These are phyloP conservation scores for Meteorus sp. DNA, from an alignment of 1,140 invertebrate genomes.

Conservation along the genomic window DNA sequence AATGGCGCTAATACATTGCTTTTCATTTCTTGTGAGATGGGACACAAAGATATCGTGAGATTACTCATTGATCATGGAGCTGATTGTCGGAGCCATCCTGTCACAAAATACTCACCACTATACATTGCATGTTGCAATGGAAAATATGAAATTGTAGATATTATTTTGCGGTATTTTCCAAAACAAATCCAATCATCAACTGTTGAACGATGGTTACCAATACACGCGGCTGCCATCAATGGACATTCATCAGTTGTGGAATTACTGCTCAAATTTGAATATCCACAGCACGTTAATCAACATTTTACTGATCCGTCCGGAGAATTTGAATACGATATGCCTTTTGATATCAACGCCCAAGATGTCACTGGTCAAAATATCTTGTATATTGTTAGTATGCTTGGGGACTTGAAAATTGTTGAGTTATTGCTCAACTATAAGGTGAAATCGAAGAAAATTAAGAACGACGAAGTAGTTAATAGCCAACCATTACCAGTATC, in stretches of 20 bases:
- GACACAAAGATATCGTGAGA: constrained; percentile 78
- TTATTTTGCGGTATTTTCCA: constrained; percentile 74
- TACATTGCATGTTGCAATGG: constrained; percentile 91
- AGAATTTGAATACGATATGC: constrained; percentile 80
- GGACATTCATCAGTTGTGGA: constrained; percentile 79
- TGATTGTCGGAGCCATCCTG: constrained; percentile 82
- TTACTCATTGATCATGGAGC: constrained; percentile 80
- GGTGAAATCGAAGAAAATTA: constrained; percentile 67
- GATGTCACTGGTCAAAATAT: constrained; percentile 89
- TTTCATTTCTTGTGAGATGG: constrained; percentile 81
- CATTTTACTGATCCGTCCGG: constrained; percentile 68
- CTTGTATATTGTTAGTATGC: constrained; percentile 83
- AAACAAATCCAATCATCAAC: constrained; percentile 75
- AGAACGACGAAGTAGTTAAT: constrained; percentile 47
- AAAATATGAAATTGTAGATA: constrained; percentile 76
- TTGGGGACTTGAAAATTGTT: constrained; percentile 81
- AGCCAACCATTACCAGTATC: constrained; percentile 59
- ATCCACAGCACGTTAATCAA: constrained; percentile 69
- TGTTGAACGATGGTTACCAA: constrained; percentile 88
- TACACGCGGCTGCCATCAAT: constrained; percentile 90
- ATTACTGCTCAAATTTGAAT: constrained; percentile 78
- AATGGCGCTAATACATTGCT: constrained; percentile 83
- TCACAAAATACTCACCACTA: constrained; percentile 89
- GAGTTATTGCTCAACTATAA: constrained; percentile 77
- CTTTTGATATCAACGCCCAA: constrained; percentile 87